Evolutionary conservation across 1,140 invertebrate species (phyloP), one percentile per base, ranked within the genome.

Genomic region (Musca vetustissima): DNA sequence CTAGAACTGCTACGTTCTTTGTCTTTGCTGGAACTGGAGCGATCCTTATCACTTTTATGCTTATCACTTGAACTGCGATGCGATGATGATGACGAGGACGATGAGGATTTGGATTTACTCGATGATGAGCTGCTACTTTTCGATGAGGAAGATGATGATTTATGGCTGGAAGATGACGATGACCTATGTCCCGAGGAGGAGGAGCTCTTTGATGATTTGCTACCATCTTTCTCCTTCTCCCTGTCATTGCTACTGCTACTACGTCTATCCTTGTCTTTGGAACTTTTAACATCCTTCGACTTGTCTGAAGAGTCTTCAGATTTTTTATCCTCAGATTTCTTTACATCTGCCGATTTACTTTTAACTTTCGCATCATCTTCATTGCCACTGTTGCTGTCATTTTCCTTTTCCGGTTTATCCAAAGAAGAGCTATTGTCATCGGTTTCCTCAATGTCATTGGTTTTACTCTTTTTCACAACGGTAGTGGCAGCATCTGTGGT

Each of bases 201-300:
- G n/a, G 64, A 49, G 1, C 22, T 32, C 15, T 50, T 48, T 19
- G 49, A 57, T 1, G 49, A 76, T 25, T 74, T 82, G 59, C 83
- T 84, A 57, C 83, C 84, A 71, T 81, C 77, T 72, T 82, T 83
- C 17, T 83, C 72, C 72, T 78, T 84, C 72, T 76, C 84, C 76
- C 81, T 85, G 55, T 83, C 78, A 74, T 84, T 86, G 14, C 77
- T 74, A 28, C 70, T 61, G 28, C 57, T 61, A 14, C 28, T 32
- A 21, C 57, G 57, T 43, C 57, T 36, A 0, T 61, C 57, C n/a
- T 61, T 61, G 4, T 69, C 66, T 22, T 66, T 75, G 19, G 57
- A 66, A 55, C 75, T 81, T 74, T 83, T 80, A 71, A 70, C 74
- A 61, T 73, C 72, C 74, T 82, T 64, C 80, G 79, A 69, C 72